These are phyloP conservation scores for Allacma fusca DNA, from an alignment of 2,888 invertebrate genomes.

Conservation along the genomic window DNA sequence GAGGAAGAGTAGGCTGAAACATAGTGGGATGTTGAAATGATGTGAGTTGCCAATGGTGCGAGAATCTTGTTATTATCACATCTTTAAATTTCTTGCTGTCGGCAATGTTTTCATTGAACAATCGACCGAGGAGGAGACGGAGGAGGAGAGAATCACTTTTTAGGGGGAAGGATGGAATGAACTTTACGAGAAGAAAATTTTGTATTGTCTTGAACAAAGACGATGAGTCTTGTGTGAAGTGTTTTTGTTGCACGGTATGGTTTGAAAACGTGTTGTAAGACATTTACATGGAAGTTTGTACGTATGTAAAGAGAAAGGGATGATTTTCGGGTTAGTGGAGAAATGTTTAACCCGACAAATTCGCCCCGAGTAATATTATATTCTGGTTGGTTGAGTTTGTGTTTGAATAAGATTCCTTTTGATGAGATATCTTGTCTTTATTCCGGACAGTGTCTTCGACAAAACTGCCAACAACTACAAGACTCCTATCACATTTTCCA, in stretches of 20 bases:
- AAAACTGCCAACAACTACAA: conserved; percentile 35
- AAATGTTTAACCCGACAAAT: conserved; percentile 45
- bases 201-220: conserved; percentile 39
- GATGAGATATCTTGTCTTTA: conserved; percentile 52
- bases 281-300: background rate
- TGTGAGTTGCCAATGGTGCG: conserved; percentile 26
- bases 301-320: conserved; percentile 37
- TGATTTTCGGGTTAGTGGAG: conserved; percentile 49
- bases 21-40: conserved; percentile 7
- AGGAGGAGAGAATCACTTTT: conserved; percentile 7
- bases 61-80: conserved; percentile 31
- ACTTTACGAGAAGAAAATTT: conserved; percentile 22
- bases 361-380: conserved; percentile 55
- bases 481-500: conserved; percentile 51
- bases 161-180: background rate
- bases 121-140: background rate
- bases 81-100: conserved; percentile 18
- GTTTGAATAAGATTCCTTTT: conserved; percentile 57
- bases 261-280: background rate
- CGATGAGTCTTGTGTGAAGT: conserved; percentile 27
- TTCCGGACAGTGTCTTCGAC: conserved; percentile 40
- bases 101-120: conserved; percentile 28
- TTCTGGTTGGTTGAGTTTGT: conserved; percentile 55
- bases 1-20: conserved; percentile 23
- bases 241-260: conserved; percentile 23